Evolutionary conservation across 2,113 vertebrate genomes (phyloP), one percentile per base, ranked within the genome.

Genomic region (Polyodon spathula): DNA sequence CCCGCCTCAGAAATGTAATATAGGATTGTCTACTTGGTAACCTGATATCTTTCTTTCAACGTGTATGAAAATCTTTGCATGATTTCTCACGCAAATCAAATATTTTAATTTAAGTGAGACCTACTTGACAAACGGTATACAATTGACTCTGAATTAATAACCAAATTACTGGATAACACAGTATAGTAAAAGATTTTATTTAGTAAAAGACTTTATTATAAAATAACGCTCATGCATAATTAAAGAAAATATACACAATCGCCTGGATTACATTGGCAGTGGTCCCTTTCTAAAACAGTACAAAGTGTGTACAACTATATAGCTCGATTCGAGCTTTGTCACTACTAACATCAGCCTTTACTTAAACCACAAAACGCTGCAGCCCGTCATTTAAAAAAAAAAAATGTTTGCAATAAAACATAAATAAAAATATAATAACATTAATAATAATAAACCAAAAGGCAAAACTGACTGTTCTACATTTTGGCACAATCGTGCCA

Each of bases 151-250:
- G 38, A 53, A 44, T 37, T 40, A 44, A 17, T 7, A 44, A 46
- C 12, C 8, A 59, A 65, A 44, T 63, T 67, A 54, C 0, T 54
- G 41, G 64, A 67, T 66, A 56, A 53, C 58, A 78, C 55, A 53
- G 53, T 66, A 14, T n/a, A 42, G 56, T n/a, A n/a, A n/a, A n/a
- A n/a, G n/a, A n/a, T n/a, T n/a, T 59, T 44, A 56, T 62, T 57
- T 66, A 48, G 9, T 38, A 56, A 66, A 62, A 53, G 40, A 58
- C 77, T 87, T 92, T 90, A 89, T 89, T 89, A 69, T 75, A 88
- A 90, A 89, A 88, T 82, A 85, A 69, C 74, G 78, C 73, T 43
- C 78, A 83, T 85, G 76, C 76, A 72, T 78, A 63, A 72, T 66
- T 27, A 62, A 74, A 79, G 78, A 74, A 81, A 74, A 78, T 75